Evolutionary conservation across 2,113 vertebrate genomes (phyloP), one percentile per base, ranked within the genome.

Genomic region (Pseudopipra pipra): DNA sequence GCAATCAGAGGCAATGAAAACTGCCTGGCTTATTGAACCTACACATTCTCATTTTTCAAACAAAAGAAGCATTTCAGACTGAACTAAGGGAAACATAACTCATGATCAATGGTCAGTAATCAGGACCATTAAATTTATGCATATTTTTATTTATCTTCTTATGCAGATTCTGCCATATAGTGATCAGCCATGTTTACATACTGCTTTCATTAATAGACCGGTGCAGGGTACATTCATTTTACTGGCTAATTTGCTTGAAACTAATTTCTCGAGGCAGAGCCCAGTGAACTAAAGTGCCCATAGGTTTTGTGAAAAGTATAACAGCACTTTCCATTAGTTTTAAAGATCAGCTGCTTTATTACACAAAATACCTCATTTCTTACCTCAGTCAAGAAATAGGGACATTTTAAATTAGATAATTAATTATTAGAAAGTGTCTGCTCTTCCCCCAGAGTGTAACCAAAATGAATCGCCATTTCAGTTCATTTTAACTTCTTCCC

Each of bases 381-480:
- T 85, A 94, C 59, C 77, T 90, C 55, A 91, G 41, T 49, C 83
- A 95, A 85, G 87, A 96, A 97, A 90, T 13, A 80, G 6, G 41
- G 67, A 91, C 66, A 72, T 71, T 97, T 96, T 72, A 93, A 96
- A 97, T 95, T 83, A 93, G 88, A 76, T 90, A 96, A 95, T 96
- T 96, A 95, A 97, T 96, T 97, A 96, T 96, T 85, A 90, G 76
- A 93, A 95, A 95, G 95, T 96, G 76, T 71, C 95, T 93, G 27
- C 17, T 94, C 93, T 74, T 89, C 63, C 74, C 65, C 66, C 66
- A 76, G 43, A 93, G 37, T 89, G 71, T 78, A 93, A 95, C 82
- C 65, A 89, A 96, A 97, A 97, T 93, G 76, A 97, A 90, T 90
- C 78, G 77, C 58, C 87, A 90, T 82, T 96, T 96, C 86, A 87